Base-by-base conservation (phyloP, 2,888 invertebrate species). In the Sphinx pinastri region DNA sequence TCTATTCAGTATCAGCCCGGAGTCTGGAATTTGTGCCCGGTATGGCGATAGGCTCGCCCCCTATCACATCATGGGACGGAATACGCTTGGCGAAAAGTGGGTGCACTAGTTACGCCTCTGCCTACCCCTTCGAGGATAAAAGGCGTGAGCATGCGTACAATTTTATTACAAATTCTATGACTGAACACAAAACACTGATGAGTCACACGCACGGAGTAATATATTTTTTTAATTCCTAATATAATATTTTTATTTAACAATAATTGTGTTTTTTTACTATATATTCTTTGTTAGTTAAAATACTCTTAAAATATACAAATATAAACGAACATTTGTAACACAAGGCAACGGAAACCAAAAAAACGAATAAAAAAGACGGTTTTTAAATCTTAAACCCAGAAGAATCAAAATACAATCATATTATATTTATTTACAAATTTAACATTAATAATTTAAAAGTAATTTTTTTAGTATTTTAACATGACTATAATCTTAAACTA, bases 371-470 rank as follows among this genome's bases (percentile, higher is more conserved):
- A 51, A 52, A 54, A n/a, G 38, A 25, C 31, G 7, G 51, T n/a
- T 52, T 67, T 51, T 67, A 67, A 52, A 67, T 52, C 13, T 60
- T n/a, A 67, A 19, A 31, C 52, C 13, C 12, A 67, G n/a, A 16
- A 10, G 38, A 51, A 52, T 52, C 54, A 67, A 25, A 52, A 67
- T 54, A 67, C 54, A 31, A 25, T 25, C 38, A 14, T 8, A 31
- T n/a, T 11, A 60, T 52, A 38, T 54, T 67, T 52, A 67, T 51
- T 67, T 38, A 54, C 52, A 54, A 38, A n/a, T 38, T 16, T 51
- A 51, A n/a, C 38, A 52, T 38, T 31, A 52, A 8, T 5, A 52
- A 54, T 54, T 63, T 63, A 59, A 59, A 68, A 59, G 16, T 52
- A 54, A 38, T 49, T 25, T 58, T 49, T n/a, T 6, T n/a, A 16